Evolutionary conservation across 1,140 invertebrate species (phyloP), one percentile per base, ranked within the genome.

Genomic region (Drosophila simulans): DNA sequence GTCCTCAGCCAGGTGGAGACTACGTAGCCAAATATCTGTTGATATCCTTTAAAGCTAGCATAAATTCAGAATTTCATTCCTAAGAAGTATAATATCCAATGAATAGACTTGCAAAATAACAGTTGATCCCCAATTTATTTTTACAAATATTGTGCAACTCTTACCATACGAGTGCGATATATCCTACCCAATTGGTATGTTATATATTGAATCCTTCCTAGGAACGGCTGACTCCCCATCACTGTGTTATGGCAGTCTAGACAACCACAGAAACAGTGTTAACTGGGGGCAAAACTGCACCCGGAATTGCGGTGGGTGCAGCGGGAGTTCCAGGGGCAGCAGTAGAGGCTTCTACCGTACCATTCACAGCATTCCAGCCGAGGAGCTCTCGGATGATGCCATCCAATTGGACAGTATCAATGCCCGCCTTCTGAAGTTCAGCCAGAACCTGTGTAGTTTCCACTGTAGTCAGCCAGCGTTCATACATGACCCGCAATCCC

Each of bases 321-420:
- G 12, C 10, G n/a, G 52, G 25, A 3, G 51, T 31, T n/a, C 7
- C 35, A 34, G 57, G 27, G 1, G 65, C 58, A 10, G 63, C 22
- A n/a, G 72, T 74, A 5, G 56, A 52, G 0, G 79, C 5, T n/a
- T 48, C 46, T 13, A 7, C 25, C 27, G 46, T 80, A 34, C 39
- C 64, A 60, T 77, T 83, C 0, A 59, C 48, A 31, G 46, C 39
- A 66, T 46, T 78, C 91, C 91, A 92, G 13, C 77, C 84, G 15
- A 91, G 69, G 11, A 76, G 58, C 20, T 88, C 66, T 1, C 91
- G 88, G 17, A 92, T 83, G 0, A 80, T 45, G 4, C 56, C 59
- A 63, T 92, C 91, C 49, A 92, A 54, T 37, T 76, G 68, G 0
- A 15, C 42, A 5, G 53, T 68, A 55, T 90, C 71, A n/a, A 92